phyloP scores from a whole-genome alignment of 2,113 vertebrate genomes.

The Istiophorus platypterus region DNA sequence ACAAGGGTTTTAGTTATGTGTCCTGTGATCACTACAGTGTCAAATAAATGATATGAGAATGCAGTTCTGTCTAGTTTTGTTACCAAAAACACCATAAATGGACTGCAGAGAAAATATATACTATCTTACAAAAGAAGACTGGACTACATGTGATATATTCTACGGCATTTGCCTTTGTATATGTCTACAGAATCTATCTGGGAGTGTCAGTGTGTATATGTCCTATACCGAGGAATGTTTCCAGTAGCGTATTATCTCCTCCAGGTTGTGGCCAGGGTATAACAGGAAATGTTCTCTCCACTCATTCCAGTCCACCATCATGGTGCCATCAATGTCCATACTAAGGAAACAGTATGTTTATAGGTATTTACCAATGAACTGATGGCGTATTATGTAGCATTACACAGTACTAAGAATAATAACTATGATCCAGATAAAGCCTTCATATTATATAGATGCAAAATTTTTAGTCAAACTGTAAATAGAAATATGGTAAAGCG shows the following conservation, averaged over 20 bases:
- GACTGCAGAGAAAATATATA: slow-evolving; percentile 63
- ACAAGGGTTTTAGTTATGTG: background rate
- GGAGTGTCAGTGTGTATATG: background rate
- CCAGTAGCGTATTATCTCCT: slow-evolving; percentile 94
- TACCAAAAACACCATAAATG: background rate
- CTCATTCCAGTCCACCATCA: slow-evolving; percentile 97
- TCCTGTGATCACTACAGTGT: background rate
- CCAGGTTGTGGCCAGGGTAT: slow-evolving; percentile 90
- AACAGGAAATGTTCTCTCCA: slow-evolving; percentile 96
- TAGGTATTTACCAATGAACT: background rate
- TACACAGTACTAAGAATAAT: background rate
- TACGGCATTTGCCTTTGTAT: background rate
- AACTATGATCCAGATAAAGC: background rate
- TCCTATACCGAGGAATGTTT: slow-evolving; percentile 91
- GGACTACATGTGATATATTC: slow-evolving; percentile 2
- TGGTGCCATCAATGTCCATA: slow-evolving; percentile 93
- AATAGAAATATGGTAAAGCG: background rate
- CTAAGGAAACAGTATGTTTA: slow-evolving; percentile 82
- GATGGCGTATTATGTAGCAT: background rate
- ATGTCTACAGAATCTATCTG: background rate
- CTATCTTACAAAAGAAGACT: slow-evolving; percentile 9
- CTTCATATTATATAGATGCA: background rate
- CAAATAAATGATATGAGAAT: background rate
- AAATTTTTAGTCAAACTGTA: background rate
- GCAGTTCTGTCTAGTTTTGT: background rate